These are phyloP conservation scores for Spea multiplicata DNA, from an alignment of 2,113 vertebrate genomes.

Conservation along the genomic window DNA sequence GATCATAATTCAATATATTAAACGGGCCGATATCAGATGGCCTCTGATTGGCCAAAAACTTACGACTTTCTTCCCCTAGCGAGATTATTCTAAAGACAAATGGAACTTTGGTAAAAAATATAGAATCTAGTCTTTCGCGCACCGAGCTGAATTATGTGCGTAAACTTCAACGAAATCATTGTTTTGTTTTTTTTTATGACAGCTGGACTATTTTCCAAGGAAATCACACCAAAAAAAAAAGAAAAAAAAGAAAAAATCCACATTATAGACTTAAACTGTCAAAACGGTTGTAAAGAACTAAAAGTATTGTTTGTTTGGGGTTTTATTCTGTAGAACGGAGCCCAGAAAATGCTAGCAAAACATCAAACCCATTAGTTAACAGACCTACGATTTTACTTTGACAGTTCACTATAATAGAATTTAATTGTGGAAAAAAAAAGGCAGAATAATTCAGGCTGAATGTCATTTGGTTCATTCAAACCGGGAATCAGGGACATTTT, in stretches of 20 bases:
- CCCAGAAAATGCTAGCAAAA: conserved; percentile 59
- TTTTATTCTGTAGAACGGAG: conserved; percentile 52
- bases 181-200: not conserved
- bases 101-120: no score
- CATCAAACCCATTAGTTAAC: conserved; percentile 69
- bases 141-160: not conserved
- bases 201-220: not conserved
- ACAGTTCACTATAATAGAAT: conserved; percentile 71
- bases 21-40: no score
- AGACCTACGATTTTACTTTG: conserved; percentile 69
- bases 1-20: no score
- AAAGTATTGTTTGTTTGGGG: conserved; percentile 56
- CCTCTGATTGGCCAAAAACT: no score
- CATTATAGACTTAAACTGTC: not conserved
- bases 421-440: conserved; percentile 70
- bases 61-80: no score
- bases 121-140: not conserved
- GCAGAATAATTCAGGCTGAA: conserved; percentile 75
- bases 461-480: conserved; percentile 77
- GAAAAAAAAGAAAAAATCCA: not conserved
- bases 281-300: conserved; percentile 1
- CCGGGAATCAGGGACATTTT: conserved; percentile 74
- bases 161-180: not conserved
- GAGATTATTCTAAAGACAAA: no score
- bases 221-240: not conserved